These are phyloP conservation scores for Xiphophorus hellerii DNA, from an alignment of 2,113 vertebrate genomes.

Conservation along the genomic window DNA sequence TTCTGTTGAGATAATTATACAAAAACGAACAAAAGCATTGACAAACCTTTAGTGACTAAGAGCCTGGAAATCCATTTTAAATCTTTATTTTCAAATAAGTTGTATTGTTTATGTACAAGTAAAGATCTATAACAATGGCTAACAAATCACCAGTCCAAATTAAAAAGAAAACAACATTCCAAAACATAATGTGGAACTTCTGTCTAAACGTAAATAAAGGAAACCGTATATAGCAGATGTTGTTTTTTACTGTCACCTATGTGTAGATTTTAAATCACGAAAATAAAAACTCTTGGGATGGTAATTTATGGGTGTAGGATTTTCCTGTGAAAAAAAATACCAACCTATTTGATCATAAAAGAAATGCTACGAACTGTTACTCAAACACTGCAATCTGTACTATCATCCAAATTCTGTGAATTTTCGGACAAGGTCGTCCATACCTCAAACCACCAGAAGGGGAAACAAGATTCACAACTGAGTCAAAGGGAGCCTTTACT, in stretches of 20 bases:
- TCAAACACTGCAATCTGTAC: too few relatives aligned
- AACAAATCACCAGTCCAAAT: neutral
- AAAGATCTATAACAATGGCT: too few relatives aligned
- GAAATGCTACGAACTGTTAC: too few relatives aligned
- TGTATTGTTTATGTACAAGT: too few relatives aligned
- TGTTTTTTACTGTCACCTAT: neutral
- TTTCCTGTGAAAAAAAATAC: too few relatives aligned
- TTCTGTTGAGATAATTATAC: neutral
- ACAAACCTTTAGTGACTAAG: conserved; percentile 8
- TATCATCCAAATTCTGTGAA: too few relatives aligned
- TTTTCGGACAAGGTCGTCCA: too few relatives aligned
- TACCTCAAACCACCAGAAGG: too few relatives aligned
- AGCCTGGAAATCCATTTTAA: neutral
- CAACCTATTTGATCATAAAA: too few relatives aligned
- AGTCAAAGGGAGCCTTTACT: neutral
- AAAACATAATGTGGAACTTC: neutral
- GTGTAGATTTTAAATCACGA: neutral
- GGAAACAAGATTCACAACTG: too few relatives aligned
- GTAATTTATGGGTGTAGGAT: neutral
- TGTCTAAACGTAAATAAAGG: neutral
- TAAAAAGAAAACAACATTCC: neutral
- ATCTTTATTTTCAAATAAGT: too few relatives aligned
- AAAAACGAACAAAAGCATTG: neutral
- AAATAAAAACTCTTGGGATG: neutral
- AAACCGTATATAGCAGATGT: neutral